Conservation (phyloP, 2,113 vertebrate genomes). For the Epinephelus lanceolatus region DNA sequence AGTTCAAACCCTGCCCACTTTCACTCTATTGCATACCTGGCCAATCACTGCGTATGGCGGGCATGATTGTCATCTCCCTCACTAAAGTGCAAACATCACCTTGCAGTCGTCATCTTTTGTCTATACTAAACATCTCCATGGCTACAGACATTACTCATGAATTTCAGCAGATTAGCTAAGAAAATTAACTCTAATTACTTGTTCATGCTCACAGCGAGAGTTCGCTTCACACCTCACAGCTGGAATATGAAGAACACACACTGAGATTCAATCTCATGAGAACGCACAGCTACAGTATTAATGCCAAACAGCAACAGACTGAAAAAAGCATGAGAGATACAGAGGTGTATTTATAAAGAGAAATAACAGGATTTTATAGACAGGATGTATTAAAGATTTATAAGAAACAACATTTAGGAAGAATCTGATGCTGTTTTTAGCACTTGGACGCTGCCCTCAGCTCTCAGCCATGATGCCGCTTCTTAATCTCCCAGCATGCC, state of each 20-base stretch:
- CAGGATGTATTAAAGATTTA: neutral
- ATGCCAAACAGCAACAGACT: neutral
- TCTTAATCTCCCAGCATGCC: slow-evolving; percentile 43
- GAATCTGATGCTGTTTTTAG: neutral
- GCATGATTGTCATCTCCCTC: neutral
- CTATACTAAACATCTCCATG: slow-evolving; percentile 20
- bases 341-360: neutral
- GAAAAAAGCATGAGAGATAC: neutral
- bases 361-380: neutral
- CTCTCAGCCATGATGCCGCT: neutral
- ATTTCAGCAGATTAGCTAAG: slow-evolving; percentile 41
- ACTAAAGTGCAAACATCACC: neutral
- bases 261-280: neutral
- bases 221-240: neutral
- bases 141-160: slow-evolving; percentile 28
- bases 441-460: neutral
- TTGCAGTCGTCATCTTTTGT: neutral
- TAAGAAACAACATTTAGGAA: neutral
- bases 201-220: neutral
- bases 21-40: neutral
- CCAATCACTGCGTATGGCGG: neutral
- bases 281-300: neutral
- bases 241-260: neutral
- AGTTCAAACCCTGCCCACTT: neutral
- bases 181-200: slow-evolving; percentile 50